Evolutionary conservation across 2,888 invertebrate genomes (phyloP).

Genomic region (Celastrina argiolus): DNA sequence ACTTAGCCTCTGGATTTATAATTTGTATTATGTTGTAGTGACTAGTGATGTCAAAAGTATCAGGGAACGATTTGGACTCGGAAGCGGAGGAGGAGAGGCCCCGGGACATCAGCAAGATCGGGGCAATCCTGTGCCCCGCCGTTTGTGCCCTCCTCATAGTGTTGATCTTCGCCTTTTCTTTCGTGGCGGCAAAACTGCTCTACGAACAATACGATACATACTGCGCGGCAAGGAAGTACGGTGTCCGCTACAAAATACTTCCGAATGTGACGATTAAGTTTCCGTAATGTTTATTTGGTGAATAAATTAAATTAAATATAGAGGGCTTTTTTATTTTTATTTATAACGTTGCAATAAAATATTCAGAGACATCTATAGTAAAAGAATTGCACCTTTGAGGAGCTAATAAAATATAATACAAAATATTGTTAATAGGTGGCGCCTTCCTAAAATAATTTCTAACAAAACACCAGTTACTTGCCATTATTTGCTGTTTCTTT

Average conservation of each 20-base stretch:
- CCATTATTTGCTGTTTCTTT: too few relatives aligned
- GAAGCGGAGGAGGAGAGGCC: slow-evolving; percentile 48
- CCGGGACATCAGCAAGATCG: slow-evolving; percentile 45
- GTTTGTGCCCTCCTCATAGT: slow-evolving; percentile 58
- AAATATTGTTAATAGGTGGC: background rate
- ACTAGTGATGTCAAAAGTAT: slow-evolving; percentile 56
- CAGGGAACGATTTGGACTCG: slow-evolving; percentile 47
- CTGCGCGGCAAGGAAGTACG: slow-evolving; percentile 47
- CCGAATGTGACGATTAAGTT: slow-evolving; percentile 44
- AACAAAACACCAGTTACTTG: too few relatives aligned
- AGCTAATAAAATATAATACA: background rate
- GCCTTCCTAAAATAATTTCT: too few relatives aligned
- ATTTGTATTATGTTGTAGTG: too few relatives aligned
- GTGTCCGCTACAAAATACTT: slow-evolving; percentile 46
- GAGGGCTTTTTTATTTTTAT: too few relatives aligned
- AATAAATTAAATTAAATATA: too few relatives aligned
- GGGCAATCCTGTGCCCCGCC: slow-evolving; percentile 59
- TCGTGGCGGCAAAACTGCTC: slow-evolving; percentile 52
- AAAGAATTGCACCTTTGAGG: background rate
- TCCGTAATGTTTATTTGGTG: slow-evolving; percentile 6
- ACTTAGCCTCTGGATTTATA: too few relatives aligned
- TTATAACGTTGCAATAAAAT: too few relatives aligned
- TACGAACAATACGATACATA: slow-evolving; percentile 58
- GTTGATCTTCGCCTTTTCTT: slow-evolving; percentile 48
- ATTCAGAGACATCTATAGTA: background rate